A percentile compares a stretch with the other conserved stretches of the same genome.
phyloP scores from a whole-genome alignment of 1,140 invertebrate genomes.

The Magallana ariakensis region DNA sequence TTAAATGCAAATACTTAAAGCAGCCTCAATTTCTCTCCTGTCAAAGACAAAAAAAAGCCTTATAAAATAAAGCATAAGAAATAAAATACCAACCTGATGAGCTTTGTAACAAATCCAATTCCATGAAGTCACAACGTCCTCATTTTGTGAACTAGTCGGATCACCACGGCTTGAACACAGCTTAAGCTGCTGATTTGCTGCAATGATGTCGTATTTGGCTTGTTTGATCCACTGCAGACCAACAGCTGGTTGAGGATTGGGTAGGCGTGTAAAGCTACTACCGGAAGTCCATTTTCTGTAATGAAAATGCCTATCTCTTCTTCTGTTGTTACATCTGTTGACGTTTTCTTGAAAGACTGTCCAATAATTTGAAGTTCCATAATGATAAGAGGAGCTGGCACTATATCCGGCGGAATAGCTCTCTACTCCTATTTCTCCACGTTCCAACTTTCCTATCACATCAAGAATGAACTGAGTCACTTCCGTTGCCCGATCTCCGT shows the following conservation, averaged over 20 bases:
- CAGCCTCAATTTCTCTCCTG: too few species aligned
- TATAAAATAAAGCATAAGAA: too few species aligned
- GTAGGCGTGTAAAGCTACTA: neutral
- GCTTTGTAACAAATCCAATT: neutral
- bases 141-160: neutral
- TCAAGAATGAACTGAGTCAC: slow-evolving; percentile 10
- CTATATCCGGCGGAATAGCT: neutral
- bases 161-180: neutral
- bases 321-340: neutral
- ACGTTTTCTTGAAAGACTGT: neutral
- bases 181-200: neutral
- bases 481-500: neutral
- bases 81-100: neutral
- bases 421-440: neutral
- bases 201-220: neutral
- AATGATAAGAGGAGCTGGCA: neutral
- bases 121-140: neutral
- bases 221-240: neutral
- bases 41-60: too few species aligned
- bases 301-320: neutral
- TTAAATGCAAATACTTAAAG: too few species aligned
- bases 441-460: neutral
- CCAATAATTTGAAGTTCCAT: neutral
- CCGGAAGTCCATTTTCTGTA: neutral
- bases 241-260: slow-evolving; percentile 18